These are phyloP conservation scores for Fratercula arctica DNA, from an alignment of 2,797 vertebrate species.

Conservation along the genomic window DNA sequence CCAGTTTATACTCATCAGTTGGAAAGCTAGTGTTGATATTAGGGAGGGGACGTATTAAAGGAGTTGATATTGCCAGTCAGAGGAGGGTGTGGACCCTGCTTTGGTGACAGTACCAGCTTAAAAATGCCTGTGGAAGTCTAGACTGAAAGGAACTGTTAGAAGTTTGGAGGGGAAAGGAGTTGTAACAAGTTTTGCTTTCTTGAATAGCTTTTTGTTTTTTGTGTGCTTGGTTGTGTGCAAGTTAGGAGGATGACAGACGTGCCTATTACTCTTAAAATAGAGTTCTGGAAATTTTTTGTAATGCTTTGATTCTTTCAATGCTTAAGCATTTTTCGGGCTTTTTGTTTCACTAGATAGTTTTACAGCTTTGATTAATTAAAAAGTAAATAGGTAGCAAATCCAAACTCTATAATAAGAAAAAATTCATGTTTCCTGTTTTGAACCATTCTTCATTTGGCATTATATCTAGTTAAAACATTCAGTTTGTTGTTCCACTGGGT, in stretches of 20 bases:
- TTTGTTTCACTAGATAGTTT: not conserved
- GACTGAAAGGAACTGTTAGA: not conserved
- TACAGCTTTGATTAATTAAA: not conserved
- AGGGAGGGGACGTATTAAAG: not conserved
- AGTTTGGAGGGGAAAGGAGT: not conserved
- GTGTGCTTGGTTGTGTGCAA: not conserved
- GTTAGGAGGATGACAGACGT: not conserved
- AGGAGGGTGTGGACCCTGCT: not conserved
- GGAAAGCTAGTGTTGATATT: not conserved
- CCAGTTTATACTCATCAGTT: not conserved
- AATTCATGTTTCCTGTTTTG: not conserved
- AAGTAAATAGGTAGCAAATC: not conserved
- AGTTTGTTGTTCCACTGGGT: not conserved
- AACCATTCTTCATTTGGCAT: not conserved
- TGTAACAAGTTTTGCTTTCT: not conserved
- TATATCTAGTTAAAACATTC: not conserved
- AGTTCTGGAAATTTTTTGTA: not conserved
- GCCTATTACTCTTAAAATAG: not conserved
- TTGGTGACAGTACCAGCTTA: not conserved
- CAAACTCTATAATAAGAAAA: not conserved
- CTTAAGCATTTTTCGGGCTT: not conserved
- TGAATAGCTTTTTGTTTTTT: slow-evolving; percentile 6
- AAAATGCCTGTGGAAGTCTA: not conserved
- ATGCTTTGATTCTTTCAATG: not conserved
- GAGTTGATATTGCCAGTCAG: not conserved